phyloP scores from a whole-genome alignment of 2,113 vertebrate species.

The Platycercus adscitus region DNA sequence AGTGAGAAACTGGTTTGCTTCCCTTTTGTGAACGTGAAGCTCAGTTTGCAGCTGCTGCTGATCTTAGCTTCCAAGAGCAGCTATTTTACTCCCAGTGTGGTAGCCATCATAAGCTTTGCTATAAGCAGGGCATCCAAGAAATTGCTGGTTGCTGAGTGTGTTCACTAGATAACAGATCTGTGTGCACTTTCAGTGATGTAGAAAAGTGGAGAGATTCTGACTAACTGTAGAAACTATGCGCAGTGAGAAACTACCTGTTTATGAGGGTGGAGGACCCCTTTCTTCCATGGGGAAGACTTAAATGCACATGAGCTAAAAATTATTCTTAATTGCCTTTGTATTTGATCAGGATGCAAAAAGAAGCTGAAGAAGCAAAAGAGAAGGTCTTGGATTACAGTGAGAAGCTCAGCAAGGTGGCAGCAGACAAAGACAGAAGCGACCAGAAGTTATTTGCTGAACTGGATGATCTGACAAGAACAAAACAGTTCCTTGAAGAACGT shows the following conservation, averaged over 20 bases:
- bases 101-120: background rate
- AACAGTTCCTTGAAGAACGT: conserved; percentile 91
- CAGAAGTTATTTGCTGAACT: conserved; percentile 86
- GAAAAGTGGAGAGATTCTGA: background rate
- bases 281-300: background rate
- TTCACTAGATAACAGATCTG: background rate
- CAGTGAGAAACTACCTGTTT: background rate
- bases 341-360: conserved; percentile 80
- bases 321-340: background rate
- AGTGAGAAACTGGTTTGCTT: background rate
- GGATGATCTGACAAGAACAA: conserved; percentile 91
- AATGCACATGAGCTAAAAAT: background rate
- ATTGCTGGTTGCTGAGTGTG: background rate
- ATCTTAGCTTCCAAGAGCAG: background rate
- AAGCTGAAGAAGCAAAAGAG: conserved; percentile 74
- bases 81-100: background rate
- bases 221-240: background rate
- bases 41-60: background rate
- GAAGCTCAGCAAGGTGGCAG: conserved; percentile 77
- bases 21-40: background rate
- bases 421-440: conserved; percentile 82
- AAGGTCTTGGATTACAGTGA: conserved; percentile 80
- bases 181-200: background rate
- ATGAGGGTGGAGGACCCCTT: background rate
- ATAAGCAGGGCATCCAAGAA: background rate